phyloP scores from a whole-genome alignment of 2,113 vertebrate genomes.

The Chaetops frenatus region DNA sequence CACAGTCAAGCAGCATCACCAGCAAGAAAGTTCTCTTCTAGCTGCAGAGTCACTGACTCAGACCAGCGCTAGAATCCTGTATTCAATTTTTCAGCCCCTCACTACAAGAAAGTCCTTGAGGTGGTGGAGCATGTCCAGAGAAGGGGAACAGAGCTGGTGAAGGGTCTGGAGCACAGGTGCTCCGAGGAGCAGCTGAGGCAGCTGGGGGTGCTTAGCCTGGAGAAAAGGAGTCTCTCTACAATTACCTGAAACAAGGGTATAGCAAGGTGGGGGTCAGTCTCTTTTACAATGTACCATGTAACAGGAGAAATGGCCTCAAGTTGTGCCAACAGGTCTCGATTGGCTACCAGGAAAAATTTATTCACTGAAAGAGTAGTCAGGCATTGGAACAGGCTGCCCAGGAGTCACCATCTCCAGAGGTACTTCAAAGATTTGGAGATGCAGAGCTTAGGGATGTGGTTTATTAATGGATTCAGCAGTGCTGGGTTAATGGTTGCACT shows the following conservation, averaged over 20 bases:
- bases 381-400: neutral
- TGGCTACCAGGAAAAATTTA: neutral
- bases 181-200: neutral
- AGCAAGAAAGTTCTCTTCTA: neutral
- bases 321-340: neutral
- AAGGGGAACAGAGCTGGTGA: neutral
- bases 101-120: neutral
- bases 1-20: neutral
- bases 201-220: neutral
- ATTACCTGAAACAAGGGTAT: neutral
- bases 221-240: neutral
- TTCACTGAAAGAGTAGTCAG: neutral
- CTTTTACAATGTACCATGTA: neutral
- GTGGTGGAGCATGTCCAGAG: neutral
- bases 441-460: neutral
- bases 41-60: neutral
- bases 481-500: neutral
- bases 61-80: neutral
- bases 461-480: neutral
- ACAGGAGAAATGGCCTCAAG: neutral
- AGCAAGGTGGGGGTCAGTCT: neutral
- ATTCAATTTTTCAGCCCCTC: neutral
- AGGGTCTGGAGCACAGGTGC: neutral
- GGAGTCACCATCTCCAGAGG: neutral
- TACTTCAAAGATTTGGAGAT: neutral